phyloP scores from a whole-genome alignment of 92 coral and sea anemone genomes.

The Porites divaricata region DNA sequence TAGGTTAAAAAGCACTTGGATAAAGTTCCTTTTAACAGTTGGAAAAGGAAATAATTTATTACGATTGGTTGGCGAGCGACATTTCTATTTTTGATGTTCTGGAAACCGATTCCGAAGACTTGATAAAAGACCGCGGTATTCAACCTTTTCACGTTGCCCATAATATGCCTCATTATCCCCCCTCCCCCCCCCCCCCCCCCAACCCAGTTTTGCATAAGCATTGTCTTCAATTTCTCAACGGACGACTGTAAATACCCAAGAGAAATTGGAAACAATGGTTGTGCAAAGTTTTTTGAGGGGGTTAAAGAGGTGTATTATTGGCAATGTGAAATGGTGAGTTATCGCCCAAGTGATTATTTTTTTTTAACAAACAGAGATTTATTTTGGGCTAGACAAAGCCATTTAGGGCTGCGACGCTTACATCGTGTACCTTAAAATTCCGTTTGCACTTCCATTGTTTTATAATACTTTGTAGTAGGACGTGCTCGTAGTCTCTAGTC shows the following conservation, averaged over 20 bases:
- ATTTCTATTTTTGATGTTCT: no score
- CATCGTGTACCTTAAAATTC: background rate
- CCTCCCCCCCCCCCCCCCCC: no score
- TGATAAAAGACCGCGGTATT: no score
- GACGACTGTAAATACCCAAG: no score
- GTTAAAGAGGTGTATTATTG: no score
- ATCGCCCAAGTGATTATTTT: background rate
- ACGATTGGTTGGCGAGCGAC: background rate
- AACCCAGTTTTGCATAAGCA: no score
- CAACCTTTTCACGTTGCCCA: background rate
- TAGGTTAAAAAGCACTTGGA: no score
- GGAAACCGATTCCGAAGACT: background rate
- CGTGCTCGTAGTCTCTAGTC: background rate
- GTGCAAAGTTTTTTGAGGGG: no score
- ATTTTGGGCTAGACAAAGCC: slow-evolving; percentile 48
- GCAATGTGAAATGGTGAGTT: no score
- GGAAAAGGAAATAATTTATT: background rate
- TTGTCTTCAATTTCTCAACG: no score
- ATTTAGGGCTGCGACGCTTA: background rate
- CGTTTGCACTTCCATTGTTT: background rate
- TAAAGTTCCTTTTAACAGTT: background rate
- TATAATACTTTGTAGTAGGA: no score
- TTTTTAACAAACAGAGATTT: background rate
- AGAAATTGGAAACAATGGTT: no score
- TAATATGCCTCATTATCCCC: background rate